phyloP scores from a whole-genome alignment of 2,113 vertebrate species.

The Phaethon lepturus region DNA sequence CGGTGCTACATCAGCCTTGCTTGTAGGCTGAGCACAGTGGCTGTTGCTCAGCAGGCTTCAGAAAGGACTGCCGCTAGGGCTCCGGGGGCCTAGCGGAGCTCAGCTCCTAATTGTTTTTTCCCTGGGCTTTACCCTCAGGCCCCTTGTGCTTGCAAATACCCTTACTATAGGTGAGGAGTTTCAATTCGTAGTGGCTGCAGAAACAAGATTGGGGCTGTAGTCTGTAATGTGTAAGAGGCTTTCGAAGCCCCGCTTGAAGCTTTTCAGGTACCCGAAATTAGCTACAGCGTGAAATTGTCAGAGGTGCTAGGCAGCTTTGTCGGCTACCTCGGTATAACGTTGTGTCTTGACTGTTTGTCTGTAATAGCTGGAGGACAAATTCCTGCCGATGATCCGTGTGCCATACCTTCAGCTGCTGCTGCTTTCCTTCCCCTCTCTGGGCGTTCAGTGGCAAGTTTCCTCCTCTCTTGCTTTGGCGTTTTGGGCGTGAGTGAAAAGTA shows the following conservation, averaged over 20 bases:
- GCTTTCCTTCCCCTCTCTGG: accelerated
- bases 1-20: no score
- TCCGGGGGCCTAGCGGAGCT: background rate
- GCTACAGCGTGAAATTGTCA: background rate
- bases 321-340: background rate
- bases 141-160: background rate
- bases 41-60: background rate
- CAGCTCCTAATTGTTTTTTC: background rate
- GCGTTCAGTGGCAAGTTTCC: background rate
- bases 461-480: background rate
- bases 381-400: background rate
- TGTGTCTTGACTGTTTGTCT: accelerated
- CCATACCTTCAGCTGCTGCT: background rate
- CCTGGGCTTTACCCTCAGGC: background rate
- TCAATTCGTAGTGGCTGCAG: background rate
- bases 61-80: no score
- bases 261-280: background rate
- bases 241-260: background rate
- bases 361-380: background rate
- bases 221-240: background rate
- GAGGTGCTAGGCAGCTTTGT: background rate
- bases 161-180: background rate
- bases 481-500: accelerated
- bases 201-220: background rate
- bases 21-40: accelerated